Evolutionary conservation across 2,797 vertebrate species (phyloP).

Genomic region (Oreochromis grahami): DNA sequence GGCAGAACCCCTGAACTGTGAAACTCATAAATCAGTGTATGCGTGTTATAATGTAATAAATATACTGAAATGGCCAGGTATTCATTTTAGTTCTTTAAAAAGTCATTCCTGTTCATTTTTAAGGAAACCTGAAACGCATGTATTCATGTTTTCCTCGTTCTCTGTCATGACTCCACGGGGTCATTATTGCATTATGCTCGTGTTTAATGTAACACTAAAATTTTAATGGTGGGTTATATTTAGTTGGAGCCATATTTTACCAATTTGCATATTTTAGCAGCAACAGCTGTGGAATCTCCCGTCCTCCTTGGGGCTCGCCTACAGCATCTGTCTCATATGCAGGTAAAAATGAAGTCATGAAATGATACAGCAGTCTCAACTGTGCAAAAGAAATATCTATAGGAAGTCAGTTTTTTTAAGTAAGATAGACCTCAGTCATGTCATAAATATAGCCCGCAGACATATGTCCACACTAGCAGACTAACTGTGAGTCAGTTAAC

Average conservation of each 20-base stretch:
- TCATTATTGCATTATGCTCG: conserved; percentile 40
- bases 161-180: conserved; percentile 20
- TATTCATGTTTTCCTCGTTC: neutral
- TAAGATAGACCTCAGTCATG: neutral
- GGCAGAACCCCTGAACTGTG: neutral
- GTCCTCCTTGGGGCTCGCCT: conserved; percentile 28
- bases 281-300: conserved; percentile 63
- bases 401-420: fast-evolving
- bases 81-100: neutral
- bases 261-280: conserved; percentile 62
- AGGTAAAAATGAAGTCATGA: conserved; percentile 25
- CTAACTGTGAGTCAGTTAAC: neutral
- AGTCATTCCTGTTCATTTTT: neutral
- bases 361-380: conserved; percentile 9
- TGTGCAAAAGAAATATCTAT: neutral
- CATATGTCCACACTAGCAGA: neutral
- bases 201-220: conserved; percentile 52
- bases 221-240: conserved; percentile 61
- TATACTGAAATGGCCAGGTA: neutral
- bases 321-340: conserved; percentile 38
- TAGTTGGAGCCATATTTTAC: conserved; percentile 51
- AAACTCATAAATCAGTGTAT: neutral
- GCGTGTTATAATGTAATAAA: neutral
- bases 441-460: neutral
- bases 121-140: neutral